Evolutionary conservation across 2,888 invertebrate genomes (phyloP).

Genomic region (Thalpophila matura): DNA sequence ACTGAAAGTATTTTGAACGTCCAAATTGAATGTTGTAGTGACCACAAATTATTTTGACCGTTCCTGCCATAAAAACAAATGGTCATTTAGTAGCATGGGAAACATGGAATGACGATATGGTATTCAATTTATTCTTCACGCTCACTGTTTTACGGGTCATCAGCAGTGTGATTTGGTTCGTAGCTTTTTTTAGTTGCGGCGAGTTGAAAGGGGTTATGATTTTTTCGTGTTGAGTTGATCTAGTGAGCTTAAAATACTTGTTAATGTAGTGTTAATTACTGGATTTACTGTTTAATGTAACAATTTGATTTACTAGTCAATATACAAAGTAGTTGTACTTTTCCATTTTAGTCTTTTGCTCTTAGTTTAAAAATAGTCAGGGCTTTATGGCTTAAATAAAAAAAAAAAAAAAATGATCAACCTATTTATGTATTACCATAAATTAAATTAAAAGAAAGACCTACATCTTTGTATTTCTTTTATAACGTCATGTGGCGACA

Average conservation of each 20-base stretch:
- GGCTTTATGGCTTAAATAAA: no score
- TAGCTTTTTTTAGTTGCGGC: constrained; percentile 41
- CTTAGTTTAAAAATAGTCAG: no score
- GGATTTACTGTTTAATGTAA: neutral
- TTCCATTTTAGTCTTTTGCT: no score
- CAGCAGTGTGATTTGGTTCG: constrained; percentile 63
- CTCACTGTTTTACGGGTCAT: constrained; percentile 72
- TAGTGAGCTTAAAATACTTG: neutral
- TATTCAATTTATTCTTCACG: constrained; percentile 80
- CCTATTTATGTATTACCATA: no score
- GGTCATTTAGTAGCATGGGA: constrained; percentile 65
- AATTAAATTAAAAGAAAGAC: constrained; percentile 19
- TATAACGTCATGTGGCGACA: constrained; percentile 30
- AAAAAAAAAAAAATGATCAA: no score
- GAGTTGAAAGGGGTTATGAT: constrained; percentile 46
- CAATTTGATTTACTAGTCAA: no score
- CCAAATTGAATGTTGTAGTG: constrained; percentile 64
- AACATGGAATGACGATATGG: constrained; percentile 78
- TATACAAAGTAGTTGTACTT: no score
- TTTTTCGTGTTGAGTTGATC: neutral
- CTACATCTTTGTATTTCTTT: constrained; percentile 30
- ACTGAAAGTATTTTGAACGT: constrained; percentile 43
- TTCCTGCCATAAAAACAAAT: constrained; percentile 61
- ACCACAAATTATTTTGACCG: constrained; percentile 63
- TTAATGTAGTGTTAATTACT: neutral